Conservation (phyloP, 2,888 invertebrate species). For the Drosophila flavopinicola region DNA sequence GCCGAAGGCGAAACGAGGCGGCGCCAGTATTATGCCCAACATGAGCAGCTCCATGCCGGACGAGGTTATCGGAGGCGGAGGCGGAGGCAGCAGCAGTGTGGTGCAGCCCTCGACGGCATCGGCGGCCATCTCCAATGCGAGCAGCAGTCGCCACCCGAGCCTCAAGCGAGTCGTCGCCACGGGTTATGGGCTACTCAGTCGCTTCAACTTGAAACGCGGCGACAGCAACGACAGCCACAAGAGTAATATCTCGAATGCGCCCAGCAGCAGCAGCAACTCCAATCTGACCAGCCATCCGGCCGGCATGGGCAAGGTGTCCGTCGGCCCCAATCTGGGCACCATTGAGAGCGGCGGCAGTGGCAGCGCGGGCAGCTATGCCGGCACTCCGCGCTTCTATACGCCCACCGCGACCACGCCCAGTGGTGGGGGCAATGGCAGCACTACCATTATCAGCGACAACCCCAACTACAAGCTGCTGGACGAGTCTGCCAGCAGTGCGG, state of each 20-base stretch:
- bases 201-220: conserved; percentile 80
- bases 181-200: conserved; percentile 59
- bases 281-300: conserved; percentile 71
- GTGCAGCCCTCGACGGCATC: conserved; percentile 79
- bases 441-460: conserved; percentile 70
- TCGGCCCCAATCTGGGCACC: conserved; percentile 62
- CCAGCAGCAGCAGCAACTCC: conserved; percentile 75
- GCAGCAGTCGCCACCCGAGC: conserved; percentile 71
- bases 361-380: conserved; percentile 77
- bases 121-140: conserved; percentile 81
- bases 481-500: conserved; percentile 64
- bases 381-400: conserved; percentile 74
- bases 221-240: conserved; percentile 80
- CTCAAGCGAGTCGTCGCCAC: conserved; percentile 76
- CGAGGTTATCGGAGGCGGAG: conserved; percentile 62
- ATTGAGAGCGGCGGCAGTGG: conserved; percentile 79
- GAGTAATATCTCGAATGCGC: conserved; percentile 77
- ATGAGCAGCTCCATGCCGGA: conserved; percentile 82
- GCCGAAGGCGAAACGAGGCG: conserved; percentile 52
- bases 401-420: conserved; percentile 56
- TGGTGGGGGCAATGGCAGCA: conserved; percentile 37
- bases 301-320: conserved; percentile 61
- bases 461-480: conserved; percentile 81
- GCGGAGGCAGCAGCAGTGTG: conserved; percentile 28
- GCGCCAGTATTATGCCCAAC: conserved; percentile 58